Conservation (phyloP, 2,888 invertebrate genomes). For the Neoaliturus tenellus region DNA sequence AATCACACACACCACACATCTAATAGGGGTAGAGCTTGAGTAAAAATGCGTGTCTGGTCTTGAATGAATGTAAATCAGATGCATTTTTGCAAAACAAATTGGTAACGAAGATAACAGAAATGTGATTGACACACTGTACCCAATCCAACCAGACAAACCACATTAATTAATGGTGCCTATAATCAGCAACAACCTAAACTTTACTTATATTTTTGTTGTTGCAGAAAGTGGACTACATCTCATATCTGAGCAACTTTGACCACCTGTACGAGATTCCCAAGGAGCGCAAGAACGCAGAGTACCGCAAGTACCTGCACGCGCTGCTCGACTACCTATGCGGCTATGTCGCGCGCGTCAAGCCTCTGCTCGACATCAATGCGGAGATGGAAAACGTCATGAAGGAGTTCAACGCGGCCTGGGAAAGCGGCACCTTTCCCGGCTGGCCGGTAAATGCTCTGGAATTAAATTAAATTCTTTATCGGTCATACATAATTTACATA, state of each 20-base stretch:
- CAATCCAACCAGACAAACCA: no score
- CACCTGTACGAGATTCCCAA: slow-evolving; percentile 96
- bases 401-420: slow-evolving; percentile 93
- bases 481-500: no score
- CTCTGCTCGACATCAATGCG: slow-evolving; percentile 87
- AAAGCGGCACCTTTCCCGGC: slow-evolving; percentile 92
- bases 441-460: slow-evolving; percentile 91
- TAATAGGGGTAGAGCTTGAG: no score
- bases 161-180: no score
- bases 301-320: slow-evolving; percentile 88
- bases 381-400: slow-evolving; percentile 87
- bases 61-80: no score
- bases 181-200: no score
- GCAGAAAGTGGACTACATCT: slow-evolving; percentile 95
- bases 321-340: slow-evolving; percentile 91
- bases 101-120: no score
- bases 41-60: no score
- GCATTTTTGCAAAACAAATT: no score
- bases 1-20: no score
- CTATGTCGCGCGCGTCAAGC: slow-evolving; percentile 90
- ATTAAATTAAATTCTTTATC: no score
- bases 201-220: slow-evolving; percentile 64
- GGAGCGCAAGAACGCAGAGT: slow-evolving; percentile 92
- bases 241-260: slow-evolving; percentile 95
- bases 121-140: no score